Conservation (phyloP, 2,113 vertebrate genomes). For the Microcebus ravelobensis region DNA sequence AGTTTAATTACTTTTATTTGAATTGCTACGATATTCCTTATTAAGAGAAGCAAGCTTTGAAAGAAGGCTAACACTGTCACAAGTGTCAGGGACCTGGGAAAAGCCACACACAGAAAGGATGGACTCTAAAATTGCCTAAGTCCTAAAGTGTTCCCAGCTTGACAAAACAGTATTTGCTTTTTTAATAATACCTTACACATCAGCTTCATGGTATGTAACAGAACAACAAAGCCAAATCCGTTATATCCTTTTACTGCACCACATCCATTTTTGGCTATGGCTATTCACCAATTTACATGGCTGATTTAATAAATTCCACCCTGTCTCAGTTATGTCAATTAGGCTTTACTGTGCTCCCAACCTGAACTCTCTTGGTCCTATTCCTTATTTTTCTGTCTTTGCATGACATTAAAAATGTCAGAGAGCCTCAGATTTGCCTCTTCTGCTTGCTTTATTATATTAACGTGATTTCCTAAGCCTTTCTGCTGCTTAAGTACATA, state of each 20-base stretch:
- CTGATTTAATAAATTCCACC: background rate
- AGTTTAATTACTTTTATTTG: background rate
- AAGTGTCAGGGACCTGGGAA: background rate
- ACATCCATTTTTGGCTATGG: background rate
- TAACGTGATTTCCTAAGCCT: constrained; percentile 28
- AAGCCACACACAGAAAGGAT: background rate
- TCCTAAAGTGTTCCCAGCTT: background rate
- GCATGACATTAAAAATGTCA: constrained; percentile 33
- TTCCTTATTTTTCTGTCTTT: constrained; percentile 10
- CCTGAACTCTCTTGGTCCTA: background rate
- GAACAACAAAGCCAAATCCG: background rate
- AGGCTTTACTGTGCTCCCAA: background rate
- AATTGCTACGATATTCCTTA: background rate
- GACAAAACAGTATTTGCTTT: constrained; percentile 38
- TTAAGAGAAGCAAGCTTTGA: background rate
- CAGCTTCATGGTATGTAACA: background rate
- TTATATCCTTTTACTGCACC: background rate
- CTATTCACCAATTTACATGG: background rate
- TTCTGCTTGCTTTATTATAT: constrained; percentile 14
- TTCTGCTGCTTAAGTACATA: constrained; percentile 24
- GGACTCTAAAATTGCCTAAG: background rate
- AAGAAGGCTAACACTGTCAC: background rate
- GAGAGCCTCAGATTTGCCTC: background rate
- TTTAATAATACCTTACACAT: background rate
- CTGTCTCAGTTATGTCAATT: background rate